Evolutionary conservation across 1,140 invertebrate species (phyloP), one percentile per base, ranked within the genome.

Genomic region (Drosophila persimilis): DNA sequence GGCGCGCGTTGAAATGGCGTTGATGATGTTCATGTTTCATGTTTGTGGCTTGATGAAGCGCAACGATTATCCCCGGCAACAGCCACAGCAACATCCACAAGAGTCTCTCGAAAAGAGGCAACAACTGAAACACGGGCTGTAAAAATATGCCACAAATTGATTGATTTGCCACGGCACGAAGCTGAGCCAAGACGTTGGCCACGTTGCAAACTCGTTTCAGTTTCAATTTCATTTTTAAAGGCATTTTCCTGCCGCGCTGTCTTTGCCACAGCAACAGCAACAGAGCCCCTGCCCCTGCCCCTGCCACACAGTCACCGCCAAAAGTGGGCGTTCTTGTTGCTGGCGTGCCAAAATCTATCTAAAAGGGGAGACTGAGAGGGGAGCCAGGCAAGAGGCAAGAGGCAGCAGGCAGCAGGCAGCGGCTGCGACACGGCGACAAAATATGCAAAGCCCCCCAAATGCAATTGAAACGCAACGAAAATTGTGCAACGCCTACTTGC

Each of bases 91-190:
- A 35, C 54, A 71, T 35, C 56, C 48, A 24, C 67, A 57, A 50
- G 29, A 29, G 31, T 35, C 31, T 35, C 31, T 35, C 31, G 35
- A 39, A 5, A 9, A 35, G 31, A 35, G 8, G 31, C 5, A 26
- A 17, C 29, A 41, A 53, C 66, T 13, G 39, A 51, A 66, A 61
- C 62, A 69, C 65, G 63, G 65, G 65, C 65, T 57, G 59, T 73
- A 74, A 66, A 79, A 85, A 83, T 80, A 84, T 75, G 71, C 70
- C 63, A 58, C 72, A 85, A 89, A 89, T 85, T 89, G 85, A 89
- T 89, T 89, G 85, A 89, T 89, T 89, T 89, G 86, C 85, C 84
- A 89, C 84, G 79, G 81, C 81, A 88, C 73, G 77, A 88, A 75
- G 81, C 70, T 69, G 66, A 70, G 66, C 62, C 62, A 50, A 64